Conservation (phyloP, 2,888 invertebrate genomes). For the Phasia obesa region DNA sequence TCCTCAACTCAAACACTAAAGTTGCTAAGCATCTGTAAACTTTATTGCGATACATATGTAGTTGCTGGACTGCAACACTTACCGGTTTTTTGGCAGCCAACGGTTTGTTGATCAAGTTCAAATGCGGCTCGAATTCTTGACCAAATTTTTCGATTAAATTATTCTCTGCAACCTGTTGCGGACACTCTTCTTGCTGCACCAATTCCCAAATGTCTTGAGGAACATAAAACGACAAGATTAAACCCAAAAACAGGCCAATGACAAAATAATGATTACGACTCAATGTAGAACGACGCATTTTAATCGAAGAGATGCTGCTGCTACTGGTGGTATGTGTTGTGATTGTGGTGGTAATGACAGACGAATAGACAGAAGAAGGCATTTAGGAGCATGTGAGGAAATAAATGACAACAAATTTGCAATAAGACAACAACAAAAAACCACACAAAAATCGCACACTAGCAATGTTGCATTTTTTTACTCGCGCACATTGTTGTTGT, state of each 20-base stretch:
- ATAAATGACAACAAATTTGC: constrained; percentile 25
- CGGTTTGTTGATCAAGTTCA: constrained; percentile 82
- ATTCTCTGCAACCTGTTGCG: constrained; percentile 81
- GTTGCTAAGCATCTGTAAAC: too few species aligned
- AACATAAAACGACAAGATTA: constrained; percentile 80
- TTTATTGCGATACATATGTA: too few species aligned
- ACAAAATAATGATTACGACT: constrained; percentile 82
- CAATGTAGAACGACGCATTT: constrained; percentile 80
- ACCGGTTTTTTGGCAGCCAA: constrained; percentile 82
- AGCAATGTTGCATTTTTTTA: constrained; percentile 39
- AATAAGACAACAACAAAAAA: constrained; percentile 9
- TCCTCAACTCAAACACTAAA: too few species aligned
- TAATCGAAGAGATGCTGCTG: constrained; percentile 48
- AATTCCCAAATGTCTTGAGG: constrained; percentile 81
- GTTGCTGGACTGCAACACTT: constrained; percentile 72
- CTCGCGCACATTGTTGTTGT: constrained; percentile 44
- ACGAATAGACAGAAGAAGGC: constrained; percentile 46
- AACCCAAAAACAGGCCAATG: constrained; percentile 80
- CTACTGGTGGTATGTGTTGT: constrained; percentile 27
- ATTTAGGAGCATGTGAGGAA: constrained; percentile 54
- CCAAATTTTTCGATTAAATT: constrained; percentile 81
- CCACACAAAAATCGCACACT: constrained; percentile 27
- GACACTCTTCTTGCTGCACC: constrained; percentile 82
- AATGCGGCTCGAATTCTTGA: constrained; percentile 82
- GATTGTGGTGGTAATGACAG: constrained; percentile 40